Conservation (phyloP, 2,797 vertebrate genomes). For the Darevskia nairensis region DNA sequence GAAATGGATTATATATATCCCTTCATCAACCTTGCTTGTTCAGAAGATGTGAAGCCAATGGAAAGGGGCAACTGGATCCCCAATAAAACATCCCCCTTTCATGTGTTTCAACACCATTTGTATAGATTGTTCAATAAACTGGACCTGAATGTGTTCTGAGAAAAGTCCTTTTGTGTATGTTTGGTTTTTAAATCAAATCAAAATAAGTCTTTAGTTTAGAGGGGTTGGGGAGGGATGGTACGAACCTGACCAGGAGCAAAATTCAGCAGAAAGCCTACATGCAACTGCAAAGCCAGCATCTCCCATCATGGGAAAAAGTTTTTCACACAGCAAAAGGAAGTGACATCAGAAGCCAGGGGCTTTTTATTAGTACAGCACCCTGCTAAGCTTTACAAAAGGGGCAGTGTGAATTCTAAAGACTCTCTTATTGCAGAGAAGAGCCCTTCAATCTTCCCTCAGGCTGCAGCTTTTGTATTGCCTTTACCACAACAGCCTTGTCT, state of each 20-base stretch:
- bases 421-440: conserved; percentile 60
- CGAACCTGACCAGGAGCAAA: background rate
- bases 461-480: conserved; percentile 72
- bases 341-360: conserved; percentile 46
- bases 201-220: background rate
- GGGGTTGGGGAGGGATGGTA: background rate
- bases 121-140: background rate
- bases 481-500: conserved; percentile 44
- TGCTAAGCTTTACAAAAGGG: conserved; percentile 69
- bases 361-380: conserved; percentile 70
- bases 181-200: background rate
- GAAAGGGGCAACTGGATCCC: background rate
- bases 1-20: too few species aligned
- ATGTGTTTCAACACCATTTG: background rate
- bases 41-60: background rate
- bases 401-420: conserved; percentile 62
- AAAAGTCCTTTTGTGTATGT: background rate
- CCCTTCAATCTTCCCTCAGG: conserved; percentile 63
- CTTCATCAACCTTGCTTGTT: background rate
- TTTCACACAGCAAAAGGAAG: conserved; percentile 48
- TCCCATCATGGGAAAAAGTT: conserved; percentile 64
- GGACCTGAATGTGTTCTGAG: background rate
- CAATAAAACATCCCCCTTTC: background rate
- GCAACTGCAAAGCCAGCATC: conserved; percentile 4
- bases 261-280: background rate